Evolutionary conservation across 2,797 vertebrate genomes (phyloP).

Genomic region (Lophius americanus): DNA sequence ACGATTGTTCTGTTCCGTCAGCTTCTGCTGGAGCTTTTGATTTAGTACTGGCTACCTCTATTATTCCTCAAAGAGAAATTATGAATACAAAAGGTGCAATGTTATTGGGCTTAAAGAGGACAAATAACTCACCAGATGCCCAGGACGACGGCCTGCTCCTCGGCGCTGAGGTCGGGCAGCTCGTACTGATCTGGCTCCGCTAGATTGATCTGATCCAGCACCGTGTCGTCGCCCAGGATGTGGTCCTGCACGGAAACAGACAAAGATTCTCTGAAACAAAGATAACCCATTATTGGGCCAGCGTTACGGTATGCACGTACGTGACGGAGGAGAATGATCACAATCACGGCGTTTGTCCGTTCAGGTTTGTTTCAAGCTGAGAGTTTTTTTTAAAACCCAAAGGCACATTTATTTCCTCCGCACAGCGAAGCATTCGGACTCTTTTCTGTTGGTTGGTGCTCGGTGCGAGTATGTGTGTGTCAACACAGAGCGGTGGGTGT

Average conservation of each 20-base stretch:
- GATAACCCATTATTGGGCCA: no score
- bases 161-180: slow-evolving; percentile 88
- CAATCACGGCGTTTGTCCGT: no score
- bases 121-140: slow-evolving; percentile 88
- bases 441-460: slow-evolving; percentile 10
- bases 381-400: slow-evolving; percentile 3
- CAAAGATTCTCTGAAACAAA: background rate
- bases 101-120: no score
- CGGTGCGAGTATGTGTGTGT: background rate
- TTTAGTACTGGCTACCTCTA: no score
- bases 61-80: no score
- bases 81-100: no score
- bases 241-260: slow-evolving; percentile 81
- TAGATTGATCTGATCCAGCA: slow-evolving; percentile 89
- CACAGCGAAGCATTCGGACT: background rate
- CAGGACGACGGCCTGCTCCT: slow-evolving; percentile 94
- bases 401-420: slow-evolving; percentile 6
- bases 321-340: no score
- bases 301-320: no score
- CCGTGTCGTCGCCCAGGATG: slow-evolving; percentile 89
- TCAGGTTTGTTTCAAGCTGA: background rate
- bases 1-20: no score
- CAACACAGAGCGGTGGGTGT: no score
- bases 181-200: slow-evolving; percentile 85
- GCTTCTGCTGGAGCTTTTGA: no score